phyloP scores from a whole-genome alignment of 1,140 invertebrate species.

The Dolichoris vasculosae region DNA sequence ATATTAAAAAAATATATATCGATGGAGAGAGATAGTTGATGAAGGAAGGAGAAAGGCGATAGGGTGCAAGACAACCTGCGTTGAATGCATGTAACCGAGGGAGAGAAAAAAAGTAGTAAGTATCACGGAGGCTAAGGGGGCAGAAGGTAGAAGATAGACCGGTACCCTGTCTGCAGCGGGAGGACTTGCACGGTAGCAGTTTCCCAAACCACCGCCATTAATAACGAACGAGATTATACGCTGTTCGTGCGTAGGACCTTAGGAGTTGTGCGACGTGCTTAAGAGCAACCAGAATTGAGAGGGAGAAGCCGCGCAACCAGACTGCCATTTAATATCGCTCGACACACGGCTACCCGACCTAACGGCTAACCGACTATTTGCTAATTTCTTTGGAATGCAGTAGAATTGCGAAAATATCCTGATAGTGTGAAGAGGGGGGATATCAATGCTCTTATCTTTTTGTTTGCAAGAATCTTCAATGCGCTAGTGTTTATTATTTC shows the following conservation, averaged over 20 bases:
- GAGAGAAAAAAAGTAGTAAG: slow-evolving; percentile 28
- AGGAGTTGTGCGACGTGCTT: slow-evolving; percentile 10
- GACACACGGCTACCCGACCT: slow-evolving; percentile 59
- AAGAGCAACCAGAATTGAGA: neutral
- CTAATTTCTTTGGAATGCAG: slow-evolving; percentile 68
- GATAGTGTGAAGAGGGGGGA: neutral
- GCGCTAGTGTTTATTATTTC: neutral
- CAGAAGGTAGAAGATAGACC: slow-evolving; percentile 51
- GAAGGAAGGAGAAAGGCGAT: slow-evolving; percentile 28
- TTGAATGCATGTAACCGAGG: neutral
- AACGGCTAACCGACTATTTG: slow-evolving; percentile 63
- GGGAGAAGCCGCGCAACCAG: slow-evolving; percentile 58
- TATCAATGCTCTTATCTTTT: neutral
- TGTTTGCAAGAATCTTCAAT: neutral
- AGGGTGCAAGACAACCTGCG: slow-evolving; percentile 16
- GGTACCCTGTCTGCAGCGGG: slow-evolving; percentile 19
- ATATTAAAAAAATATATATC: slow-evolving; percentile 37
- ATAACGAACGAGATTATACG: slow-evolving; percentile 73
- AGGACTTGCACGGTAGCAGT: slow-evolving; percentile 71
- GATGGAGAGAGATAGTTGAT: slow-evolving; percentile 5
- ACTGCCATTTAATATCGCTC: slow-evolving; percentile 68
- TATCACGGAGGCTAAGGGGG: neutral
- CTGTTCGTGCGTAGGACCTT: slow-evolving; percentile 59
- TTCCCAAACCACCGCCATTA: slow-evolving; percentile 73
- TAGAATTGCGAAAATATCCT: neutral